Conservation (phyloP, 2,888 invertebrate genomes). For the Melitaea athalia region DNA sequence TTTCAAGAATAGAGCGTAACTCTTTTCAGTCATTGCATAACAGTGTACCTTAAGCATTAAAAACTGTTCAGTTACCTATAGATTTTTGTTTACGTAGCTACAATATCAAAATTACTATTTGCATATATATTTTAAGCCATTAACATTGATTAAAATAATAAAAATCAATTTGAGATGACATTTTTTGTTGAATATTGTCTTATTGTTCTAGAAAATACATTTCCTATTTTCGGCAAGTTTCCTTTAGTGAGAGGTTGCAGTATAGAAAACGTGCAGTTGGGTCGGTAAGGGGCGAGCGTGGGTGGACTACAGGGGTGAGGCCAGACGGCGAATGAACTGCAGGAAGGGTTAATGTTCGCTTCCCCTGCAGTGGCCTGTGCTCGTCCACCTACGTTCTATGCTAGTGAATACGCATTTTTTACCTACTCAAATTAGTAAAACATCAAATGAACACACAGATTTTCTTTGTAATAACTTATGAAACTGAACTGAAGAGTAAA, state of each 20-base stretch:
- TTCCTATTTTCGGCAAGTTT: slow-evolving; percentile 22
- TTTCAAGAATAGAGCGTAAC: neutral
- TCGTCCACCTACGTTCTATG: slow-evolving; percentile 65
- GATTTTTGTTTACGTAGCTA: neutral
- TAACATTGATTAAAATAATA: neutral
- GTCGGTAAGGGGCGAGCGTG: slow-evolving; percentile 58
- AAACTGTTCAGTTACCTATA: too few species aligned
- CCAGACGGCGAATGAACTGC: slow-evolving; percentile 84
- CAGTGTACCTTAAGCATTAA: too few species aligned
- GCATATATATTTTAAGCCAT: neutral
- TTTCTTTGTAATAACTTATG: neutral
- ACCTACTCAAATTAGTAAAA: slow-evolving; percentile 42
- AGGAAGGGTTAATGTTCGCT: slow-evolving; percentile 82
- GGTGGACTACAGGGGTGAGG: slow-evolving; percentile 76
- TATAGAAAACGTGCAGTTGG: slow-evolving; percentile 68
- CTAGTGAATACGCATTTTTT: slow-evolving; percentile 47
- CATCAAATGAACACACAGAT: slow-evolving; percentile 6
- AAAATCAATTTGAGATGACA: neutral
- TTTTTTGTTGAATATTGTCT: neutral
- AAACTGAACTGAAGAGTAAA: neutral
- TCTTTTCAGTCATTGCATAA: too few species aligned
- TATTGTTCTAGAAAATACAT: neutral
- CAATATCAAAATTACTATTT: neutral
- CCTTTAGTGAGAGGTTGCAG: slow-evolving; percentile 53
- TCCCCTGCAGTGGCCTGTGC: slow-evolving; percentile 78